Evolutionary conservation across 2,888 invertebrate genomes (phyloP).

Genomic region (Himalopsyche kuldschensis): DNA sequence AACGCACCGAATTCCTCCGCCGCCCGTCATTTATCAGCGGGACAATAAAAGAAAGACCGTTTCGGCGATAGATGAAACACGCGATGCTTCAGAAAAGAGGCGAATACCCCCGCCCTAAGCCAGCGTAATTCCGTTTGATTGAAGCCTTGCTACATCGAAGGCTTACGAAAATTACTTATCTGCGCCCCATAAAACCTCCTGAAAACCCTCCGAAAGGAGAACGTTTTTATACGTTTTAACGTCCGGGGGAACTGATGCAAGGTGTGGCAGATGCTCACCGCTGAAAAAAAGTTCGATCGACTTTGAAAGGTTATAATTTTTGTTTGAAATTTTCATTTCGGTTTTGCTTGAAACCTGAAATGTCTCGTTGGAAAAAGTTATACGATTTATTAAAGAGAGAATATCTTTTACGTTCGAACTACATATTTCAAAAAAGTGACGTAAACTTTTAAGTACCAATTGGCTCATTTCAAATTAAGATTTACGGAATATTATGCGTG

Average conservation of each 20-base stretch:
- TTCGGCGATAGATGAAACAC: background rate
- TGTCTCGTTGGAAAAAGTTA: too few relatives aligned
- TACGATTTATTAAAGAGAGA: too few relatives aligned
- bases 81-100: background rate
- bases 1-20: background rate
- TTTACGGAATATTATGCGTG: too few relatives aligned
- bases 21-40: background rate
- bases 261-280: background rate
- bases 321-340: too few relatives aligned
- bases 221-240: background rate
- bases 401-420: too few relatives aligned
- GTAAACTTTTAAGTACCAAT: too few relatives aligned
- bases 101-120: background rate
- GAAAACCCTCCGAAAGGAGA: background rate
- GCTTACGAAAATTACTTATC: background rate
- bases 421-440: too few relatives aligned
- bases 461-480: too few relatives aligned
- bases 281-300: background rate
- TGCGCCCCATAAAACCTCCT: background rate
- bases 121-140: conserved; percentile 36
- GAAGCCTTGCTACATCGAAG: conserved; percentile 16
- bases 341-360: too few relatives aligned
- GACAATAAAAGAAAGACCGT: background rate
- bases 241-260: background rate
- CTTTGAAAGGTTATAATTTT: background rate